These are phyloP conservation scores for Drosophila ercepeae DNA, from an alignment of 1,140 invertebrate species.

Conservation along the genomic window DNA sequence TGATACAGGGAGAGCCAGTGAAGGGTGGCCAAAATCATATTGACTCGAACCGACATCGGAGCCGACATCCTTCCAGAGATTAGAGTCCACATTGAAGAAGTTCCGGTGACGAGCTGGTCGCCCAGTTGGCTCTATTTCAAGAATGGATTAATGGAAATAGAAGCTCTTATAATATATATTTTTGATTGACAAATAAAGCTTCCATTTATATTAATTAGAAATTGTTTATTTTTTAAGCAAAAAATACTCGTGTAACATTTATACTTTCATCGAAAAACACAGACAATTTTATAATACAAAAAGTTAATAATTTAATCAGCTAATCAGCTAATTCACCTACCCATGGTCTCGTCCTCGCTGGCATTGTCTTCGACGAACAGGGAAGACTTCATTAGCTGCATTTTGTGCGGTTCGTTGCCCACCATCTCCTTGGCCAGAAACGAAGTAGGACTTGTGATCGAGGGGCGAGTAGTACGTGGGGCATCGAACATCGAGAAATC, in stretches of 20 bases:
- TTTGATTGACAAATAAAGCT: not conserved
- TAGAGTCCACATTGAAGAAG: slow-evolving; percentile 12
- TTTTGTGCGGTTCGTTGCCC: slow-evolving; percentile 87
- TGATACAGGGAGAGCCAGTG: slow-evolving; percentile 47
- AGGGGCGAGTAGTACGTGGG: slow-evolving; percentile 11
- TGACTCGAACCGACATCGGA: slow-evolving; percentile 70
- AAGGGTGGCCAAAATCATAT: slow-evolving; percentile 56
- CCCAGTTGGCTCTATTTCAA: not conserved
- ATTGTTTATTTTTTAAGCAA: not conserved
- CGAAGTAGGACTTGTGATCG: slow-evolving; percentile 84
- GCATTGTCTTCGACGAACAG: slow-evolving; percentile 84
- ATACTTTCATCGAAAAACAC: not conserved
- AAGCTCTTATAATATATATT: not conserved
- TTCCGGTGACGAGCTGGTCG: slow-evolving; percentile 5
- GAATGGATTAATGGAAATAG: not conserved
- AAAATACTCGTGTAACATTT: not conserved
- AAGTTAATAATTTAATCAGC: not conserved
- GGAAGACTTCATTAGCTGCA: slow-evolving; percentile 95
- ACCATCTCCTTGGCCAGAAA: slow-evolving; percentile 85
- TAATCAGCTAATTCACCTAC: slow-evolving; percentile 2
- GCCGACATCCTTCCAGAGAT: slow-evolving; percentile 53
- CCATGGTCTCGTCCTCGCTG: slow-evolving; percentile 50
- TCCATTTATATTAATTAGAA: not conserved
- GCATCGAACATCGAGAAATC: slow-evolving; percentile 72
- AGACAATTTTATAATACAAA: not conserved